phyloP scores from a whole-genome alignment of 2,113 vertebrate species.

The Malurus cyaneus region DNA sequence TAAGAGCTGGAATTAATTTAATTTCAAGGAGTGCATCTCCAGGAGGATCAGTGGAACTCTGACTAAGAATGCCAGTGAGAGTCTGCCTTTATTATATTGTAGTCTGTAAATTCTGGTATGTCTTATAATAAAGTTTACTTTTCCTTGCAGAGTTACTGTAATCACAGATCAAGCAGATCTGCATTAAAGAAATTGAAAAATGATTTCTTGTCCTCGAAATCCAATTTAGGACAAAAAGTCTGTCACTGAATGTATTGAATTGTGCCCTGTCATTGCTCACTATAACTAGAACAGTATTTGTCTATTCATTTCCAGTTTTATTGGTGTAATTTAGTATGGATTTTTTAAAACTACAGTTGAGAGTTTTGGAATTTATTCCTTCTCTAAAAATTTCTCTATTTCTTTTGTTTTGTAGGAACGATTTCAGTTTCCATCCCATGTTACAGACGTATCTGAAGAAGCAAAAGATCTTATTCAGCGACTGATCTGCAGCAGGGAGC shows the following conservation, averaged over 20 bases:
- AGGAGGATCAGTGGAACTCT: background rate
- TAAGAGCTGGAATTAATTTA: background rate
- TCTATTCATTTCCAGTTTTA: background rate
- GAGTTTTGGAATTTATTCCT: background rate
- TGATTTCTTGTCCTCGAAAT: background rate
- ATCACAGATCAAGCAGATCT: background rate
- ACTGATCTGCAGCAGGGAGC: conserved; percentile 91
- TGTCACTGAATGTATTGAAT: background rate
- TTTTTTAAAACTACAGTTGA: background rate
- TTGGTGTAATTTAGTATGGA: background rate
- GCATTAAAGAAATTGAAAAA: background rate
- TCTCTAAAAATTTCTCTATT: background rate
- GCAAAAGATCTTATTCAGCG: conserved; percentile 95
- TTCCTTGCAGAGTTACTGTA: background rate
- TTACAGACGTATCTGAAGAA: conserved; percentile 90
- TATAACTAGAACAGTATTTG: background rate
- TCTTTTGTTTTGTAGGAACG: conserved; percentile 79
- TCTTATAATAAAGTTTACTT: background rate
- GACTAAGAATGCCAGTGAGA: background rate
- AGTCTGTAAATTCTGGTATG: background rate
- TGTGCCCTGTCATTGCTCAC: background rate
- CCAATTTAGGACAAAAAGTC: background rate
- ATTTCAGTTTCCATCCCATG: conserved; percentile 94
- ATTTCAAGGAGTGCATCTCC: background rate
- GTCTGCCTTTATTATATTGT: background rate